These are phyloP conservation scores for Suricata suricatta DNA, from an alignment of 2,113 vertebrate species.

Conservation along the genomic window DNA sequence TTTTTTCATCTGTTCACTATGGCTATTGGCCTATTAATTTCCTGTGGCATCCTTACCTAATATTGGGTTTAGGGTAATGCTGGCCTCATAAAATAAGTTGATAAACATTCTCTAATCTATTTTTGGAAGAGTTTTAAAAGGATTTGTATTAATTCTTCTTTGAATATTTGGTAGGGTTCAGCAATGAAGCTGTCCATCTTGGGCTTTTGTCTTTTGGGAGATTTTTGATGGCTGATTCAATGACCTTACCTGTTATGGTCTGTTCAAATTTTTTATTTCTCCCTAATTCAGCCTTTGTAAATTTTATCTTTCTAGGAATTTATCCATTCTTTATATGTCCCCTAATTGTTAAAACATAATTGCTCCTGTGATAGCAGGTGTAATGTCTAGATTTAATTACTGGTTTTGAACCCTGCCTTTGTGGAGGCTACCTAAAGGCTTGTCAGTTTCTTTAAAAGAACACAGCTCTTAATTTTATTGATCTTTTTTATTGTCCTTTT, in stretches of 20 bases:
- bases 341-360: neutral
- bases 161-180: neutral
- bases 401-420: neutral
- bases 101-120: neutral
- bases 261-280: neutral
- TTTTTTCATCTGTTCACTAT: neutral
- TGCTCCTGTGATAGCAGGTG: neutral
- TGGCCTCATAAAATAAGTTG: neutral
- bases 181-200: neutral
- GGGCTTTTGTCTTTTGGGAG: neutral
- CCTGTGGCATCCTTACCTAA: neutral
- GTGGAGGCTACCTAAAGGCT: neutral
- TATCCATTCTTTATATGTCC: neutral
- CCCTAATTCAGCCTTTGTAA: neutral
- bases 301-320: neutral
- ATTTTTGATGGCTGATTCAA: neutral
- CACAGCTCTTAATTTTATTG: neutral
- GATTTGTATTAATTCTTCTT: neutral
- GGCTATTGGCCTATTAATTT: neutral
- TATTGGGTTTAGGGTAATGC: neutral
- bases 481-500: neutral
- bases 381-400: neutral
- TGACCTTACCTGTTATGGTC: neutral
- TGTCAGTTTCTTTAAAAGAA: neutral
- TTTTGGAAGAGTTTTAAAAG: neutral